A percentile compares a stretch with the other conserved stretches of the same genome.
These are phyloP conservation scores for Catostylus mosaicus DNA, from an alignment of 30 jellyfish, hydroid and myxozoan species.

Conservation along the genomic window DNA sequence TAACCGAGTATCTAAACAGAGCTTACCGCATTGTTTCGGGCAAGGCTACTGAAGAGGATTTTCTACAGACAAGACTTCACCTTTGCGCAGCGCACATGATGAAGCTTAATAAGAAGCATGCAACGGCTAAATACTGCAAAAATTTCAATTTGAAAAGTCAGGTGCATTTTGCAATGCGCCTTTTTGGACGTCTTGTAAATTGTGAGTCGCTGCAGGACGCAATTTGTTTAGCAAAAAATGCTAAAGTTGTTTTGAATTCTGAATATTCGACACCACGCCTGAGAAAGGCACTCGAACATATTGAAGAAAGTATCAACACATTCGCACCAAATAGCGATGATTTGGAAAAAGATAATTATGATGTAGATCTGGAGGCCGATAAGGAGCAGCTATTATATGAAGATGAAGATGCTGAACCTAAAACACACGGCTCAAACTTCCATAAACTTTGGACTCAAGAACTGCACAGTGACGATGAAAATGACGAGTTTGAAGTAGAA, in stretches of 20 bases:
- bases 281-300: not conserved
- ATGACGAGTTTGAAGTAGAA: not conserved
- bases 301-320: not conserved
- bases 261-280: not conserved
- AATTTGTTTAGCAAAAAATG: not conserved
- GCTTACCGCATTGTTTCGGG: no score
- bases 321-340: not conserved
- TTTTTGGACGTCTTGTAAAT: not conserved
- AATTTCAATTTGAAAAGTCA: no score
- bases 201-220: not conserved
- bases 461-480: not conserved
- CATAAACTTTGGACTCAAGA: not conserved
- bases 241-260: not conserved
- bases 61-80: no score
- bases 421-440: not conserved
- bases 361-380: not conserved
- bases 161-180: conserved; percentile 13
- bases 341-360: not conserved
- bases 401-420: not conserved
- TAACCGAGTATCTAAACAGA: no score
- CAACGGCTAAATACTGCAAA: no score
- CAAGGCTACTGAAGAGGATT: no score
- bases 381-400: not conserved
- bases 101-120: no score
- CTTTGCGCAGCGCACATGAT: no score